A percentile compares a stretch with the other conserved stretches of the same genome.
phyloP scores from a whole-genome alignment of 2,797 vertebrate genomes.

The Chaunax sp. region DNA sequence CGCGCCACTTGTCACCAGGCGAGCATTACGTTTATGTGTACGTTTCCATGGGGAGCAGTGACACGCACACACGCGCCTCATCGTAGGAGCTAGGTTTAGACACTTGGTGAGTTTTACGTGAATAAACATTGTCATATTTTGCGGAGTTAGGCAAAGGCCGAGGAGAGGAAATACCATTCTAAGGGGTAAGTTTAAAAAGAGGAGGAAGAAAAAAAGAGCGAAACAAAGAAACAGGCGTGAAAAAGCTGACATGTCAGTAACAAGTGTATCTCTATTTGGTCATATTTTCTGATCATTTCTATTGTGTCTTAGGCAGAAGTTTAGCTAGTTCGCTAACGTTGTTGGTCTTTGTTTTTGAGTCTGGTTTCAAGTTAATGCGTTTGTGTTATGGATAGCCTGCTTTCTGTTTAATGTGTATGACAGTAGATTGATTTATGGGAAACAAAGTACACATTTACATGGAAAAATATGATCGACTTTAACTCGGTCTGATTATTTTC shows the following conservation, averaged over 20 bases:
- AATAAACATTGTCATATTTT: conserved; percentile 47
- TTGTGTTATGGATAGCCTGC: not conserved
- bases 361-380: not conserved
- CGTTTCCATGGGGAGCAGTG: conserved; percentile 77
- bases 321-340: not conserved
- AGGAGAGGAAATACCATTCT: conserved; percentile 17
- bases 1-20: conserved; percentile 16
- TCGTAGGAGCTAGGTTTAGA: conserved; percentile 17
- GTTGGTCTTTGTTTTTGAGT: not conserved
- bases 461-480: not conserved
- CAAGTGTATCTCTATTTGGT: conserved; percentile 1
- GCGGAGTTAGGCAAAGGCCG: conserved; percentile 38
- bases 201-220: fast-evolving
- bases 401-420: not conserved
- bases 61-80: conserved; percentile 27
- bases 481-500: not conserved
- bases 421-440: not conserved
- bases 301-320: not conserved
- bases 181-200: conserved; percentile 70
- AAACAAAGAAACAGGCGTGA: not conserved
- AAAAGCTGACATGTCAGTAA: conserved; percentile 26
- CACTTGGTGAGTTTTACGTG: conserved; percentile 28
- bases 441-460: not conserved
- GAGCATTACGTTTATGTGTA: conserved; percentile 54
- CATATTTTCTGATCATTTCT: too few relatives aligned